Evolutionary conservation across 2,113 vertebrate species (phyloP).

Genomic region (Rhinopithecus roxellana): DNA sequence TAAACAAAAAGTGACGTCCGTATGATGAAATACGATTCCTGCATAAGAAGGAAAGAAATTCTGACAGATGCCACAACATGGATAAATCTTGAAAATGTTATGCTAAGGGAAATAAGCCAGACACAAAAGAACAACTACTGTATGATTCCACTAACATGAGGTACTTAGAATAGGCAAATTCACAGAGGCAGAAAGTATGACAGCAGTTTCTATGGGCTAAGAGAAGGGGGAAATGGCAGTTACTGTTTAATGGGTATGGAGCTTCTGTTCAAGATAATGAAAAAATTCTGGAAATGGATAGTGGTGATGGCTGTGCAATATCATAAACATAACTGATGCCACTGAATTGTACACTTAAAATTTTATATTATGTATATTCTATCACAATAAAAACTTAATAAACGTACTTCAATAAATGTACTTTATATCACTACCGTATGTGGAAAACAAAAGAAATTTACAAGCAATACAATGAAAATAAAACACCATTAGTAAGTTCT

Average conservation of each 20-base stretch:
- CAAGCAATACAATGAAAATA: neutral
- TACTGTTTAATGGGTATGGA: neutral
- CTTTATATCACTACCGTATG: neutral
- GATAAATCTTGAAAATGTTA: neutral
- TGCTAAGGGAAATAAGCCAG: neutral
- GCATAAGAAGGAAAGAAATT: neutral
- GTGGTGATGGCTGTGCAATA: neutral
- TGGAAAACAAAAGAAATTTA: slow-evolving; percentile 17
- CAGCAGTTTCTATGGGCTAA: neutral
- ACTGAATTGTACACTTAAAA: neutral
- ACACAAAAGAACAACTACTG: neutral
- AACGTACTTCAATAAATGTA: neutral
- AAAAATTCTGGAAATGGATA: neutral
- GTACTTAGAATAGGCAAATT: neutral
- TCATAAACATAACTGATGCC: neutral
- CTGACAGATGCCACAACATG: neutral
- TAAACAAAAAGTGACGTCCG: neutral
- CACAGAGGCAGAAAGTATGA: neutral
- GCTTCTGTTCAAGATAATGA: neutral
- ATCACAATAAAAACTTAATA: neutral
- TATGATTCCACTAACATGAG: neutral
- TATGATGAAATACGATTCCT: neutral
- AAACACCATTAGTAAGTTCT: neutral
- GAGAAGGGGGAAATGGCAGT: neutral
- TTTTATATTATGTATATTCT: neutral